Evolutionary conservation across 2,888 invertebrate species (phyloP).

Genomic region (Loripinus fragilis): DNA sequence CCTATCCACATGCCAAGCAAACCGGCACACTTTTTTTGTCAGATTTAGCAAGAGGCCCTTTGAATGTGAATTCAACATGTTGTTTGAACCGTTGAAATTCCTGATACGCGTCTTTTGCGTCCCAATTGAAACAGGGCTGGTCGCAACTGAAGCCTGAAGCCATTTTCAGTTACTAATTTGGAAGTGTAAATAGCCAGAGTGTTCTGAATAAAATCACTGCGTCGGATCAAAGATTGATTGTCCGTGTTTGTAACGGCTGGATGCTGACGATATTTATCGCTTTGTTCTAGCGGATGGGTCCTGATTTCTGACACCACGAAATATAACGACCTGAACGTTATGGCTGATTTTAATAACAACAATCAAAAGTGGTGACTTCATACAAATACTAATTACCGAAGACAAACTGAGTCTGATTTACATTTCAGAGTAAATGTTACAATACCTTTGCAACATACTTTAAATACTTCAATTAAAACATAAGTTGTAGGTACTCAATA

Average conservation of each 20-base stretch:
- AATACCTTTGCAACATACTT: too few relatives aligned
- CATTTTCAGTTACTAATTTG: neutral
- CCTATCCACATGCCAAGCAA: conserved; percentile 61
- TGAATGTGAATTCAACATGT: conserved; percentile 41
- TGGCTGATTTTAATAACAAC: neutral
- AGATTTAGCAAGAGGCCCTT: too few relatives aligned
- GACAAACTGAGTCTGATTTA: neutral
- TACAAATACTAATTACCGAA: neutral
- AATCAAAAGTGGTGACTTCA: conserved; percentile 1
- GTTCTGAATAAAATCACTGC: neutral
- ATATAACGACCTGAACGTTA: neutral
- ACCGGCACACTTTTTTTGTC: too few relatives aligned
- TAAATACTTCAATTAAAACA: too few relatives aligned
- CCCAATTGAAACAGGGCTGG: conserved; percentile 30
- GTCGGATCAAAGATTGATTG: too few relatives aligned
- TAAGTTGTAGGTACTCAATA: too few relatives aligned
- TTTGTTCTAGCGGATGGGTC: too few relatives aligned
- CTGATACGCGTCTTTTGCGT: conserved; percentile 25
- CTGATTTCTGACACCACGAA: conserved; percentile 10
- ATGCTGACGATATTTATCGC: too few relatives aligned
- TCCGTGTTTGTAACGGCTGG: too few relatives aligned
- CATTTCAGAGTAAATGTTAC: too few relatives aligned
- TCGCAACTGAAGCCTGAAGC: conserved; percentile 28
- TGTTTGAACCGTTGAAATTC: conserved; percentile 45
- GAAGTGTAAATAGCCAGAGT: neutral